Evolutionary conservation across 2,888 invertebrate species (phyloP).

Genomic region (Phortica magna): DNA sequence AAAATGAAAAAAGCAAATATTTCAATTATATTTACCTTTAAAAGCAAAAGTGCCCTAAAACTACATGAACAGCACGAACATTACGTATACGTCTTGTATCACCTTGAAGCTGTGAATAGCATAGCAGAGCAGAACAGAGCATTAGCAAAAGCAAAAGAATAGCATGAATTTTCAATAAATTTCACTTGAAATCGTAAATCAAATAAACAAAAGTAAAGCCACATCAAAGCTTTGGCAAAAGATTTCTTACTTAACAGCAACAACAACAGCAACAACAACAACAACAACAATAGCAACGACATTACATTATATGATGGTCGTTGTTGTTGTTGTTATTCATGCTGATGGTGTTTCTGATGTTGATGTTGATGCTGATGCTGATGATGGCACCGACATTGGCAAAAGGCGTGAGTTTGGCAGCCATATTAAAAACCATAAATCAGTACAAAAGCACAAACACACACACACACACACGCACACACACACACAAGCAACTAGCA

Average conservation of each 20-base stretch:
- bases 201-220: constrained; percentile 25
- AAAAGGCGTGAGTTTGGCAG: constrained; percentile 8
- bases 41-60: too few species aligned
- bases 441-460: constrained; percentile 13
- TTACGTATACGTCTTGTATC: too few species aligned
- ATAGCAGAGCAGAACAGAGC: neutral
- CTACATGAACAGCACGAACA: too few species aligned
- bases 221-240: constrained; percentile 19
- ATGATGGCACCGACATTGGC: neutral
- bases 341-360: neutral
- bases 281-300: neutral
- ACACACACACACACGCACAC: neutral
- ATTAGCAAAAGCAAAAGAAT: neutral
- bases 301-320: neutral
- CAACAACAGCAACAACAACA: neutral
- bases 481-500: neutral
- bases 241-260: constrained; percentile 27
- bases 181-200: constrained; percentile 18
- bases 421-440: constrained; percentile 32
- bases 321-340: neutral
- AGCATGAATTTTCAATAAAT: constrained; percentile 19
- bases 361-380: neutral
- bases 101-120: too few species aligned
- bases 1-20: neutral
- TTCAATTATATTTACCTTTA: too few species aligned